Evolutionary conservation across 2,888 invertebrate genomes (phyloP).

Genomic region (Orthonevra nobilis): DNA sequence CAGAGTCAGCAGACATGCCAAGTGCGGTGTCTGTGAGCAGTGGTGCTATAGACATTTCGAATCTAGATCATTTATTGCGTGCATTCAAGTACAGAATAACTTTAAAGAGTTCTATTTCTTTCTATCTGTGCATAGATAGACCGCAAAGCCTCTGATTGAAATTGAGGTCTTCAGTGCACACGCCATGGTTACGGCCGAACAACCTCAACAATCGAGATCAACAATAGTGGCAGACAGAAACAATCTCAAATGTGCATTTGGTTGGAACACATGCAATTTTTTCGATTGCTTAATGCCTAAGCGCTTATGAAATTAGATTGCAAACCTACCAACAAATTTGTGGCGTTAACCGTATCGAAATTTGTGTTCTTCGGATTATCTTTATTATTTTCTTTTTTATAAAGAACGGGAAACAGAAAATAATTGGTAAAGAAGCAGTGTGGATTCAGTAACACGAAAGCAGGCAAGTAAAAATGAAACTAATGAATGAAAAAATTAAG

Average conservation of each 20-base stretch:
- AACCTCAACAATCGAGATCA: constrained; percentile 34
- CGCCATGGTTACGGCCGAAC: constrained; percentile 35
- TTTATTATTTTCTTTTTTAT: background rate
- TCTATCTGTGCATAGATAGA: constrained; percentile 9
- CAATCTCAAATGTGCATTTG: constrained; percentile 55
- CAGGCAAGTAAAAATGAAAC: background rate
- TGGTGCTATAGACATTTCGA: constrained; percentile 9
- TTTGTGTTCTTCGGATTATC: background rate
- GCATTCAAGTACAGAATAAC: constrained; percentile 17
- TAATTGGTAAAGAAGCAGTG: constrained; percentile 5
- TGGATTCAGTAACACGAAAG: constrained; percentile 7
- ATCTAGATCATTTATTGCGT: constrained; percentile 63
- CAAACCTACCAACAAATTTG: no score
- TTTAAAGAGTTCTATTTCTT: constrained; percentile 1
- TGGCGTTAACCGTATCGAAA: background rate
- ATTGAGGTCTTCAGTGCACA: constrained; percentile 51
- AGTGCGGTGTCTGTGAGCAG: background rate
- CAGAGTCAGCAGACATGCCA: constrained; percentile 2
- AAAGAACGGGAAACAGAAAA: constrained; percentile 31
- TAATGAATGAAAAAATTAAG: no score
- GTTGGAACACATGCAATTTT: constrained; percentile 60
- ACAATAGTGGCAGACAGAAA: constrained; percentile 12
- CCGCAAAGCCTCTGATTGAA: constrained; percentile 48
- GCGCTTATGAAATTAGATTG: constrained; percentile 58
- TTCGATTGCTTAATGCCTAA: constrained; percentile 52